Percentiles rank a stretch among this genome's conserved stretches.
Conservation (phyloP, 2,797 vertebrate genomes). For the Crocodylus rhombifer region DNA sequence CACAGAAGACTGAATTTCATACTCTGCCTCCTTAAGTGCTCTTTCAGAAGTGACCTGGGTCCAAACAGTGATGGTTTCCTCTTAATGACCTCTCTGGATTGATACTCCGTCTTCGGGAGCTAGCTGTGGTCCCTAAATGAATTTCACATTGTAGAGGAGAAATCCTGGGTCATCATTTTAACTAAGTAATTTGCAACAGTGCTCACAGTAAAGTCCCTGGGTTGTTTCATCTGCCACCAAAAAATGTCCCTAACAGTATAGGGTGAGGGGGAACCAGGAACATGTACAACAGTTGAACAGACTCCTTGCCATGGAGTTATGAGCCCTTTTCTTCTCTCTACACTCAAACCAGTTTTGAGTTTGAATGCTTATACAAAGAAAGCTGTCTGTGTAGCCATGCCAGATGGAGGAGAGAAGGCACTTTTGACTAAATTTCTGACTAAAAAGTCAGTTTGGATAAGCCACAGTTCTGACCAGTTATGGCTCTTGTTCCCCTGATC, state of each 20-base stretch:
- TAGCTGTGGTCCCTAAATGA: no score
- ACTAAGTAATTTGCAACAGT: not conserved
- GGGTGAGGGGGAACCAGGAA: not conserved
- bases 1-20: not conserved
- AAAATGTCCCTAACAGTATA: not conserved
- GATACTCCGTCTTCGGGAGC: no score
- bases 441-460: not conserved
- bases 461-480: not conserved
- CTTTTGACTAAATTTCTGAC: not conserved
- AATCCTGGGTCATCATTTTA: no score
- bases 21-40: no score
- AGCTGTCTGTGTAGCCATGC: no score
- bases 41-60: no score
- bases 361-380: no score
- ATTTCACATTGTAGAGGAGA: no score
- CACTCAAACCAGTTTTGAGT: not conserved
- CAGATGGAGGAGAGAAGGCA: no score
- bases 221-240: no score
- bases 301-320: not conserved
- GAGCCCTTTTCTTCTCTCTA: not conserved
- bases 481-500: fast-evolving
- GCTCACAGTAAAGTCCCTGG: not conserved
- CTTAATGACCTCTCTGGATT: no score
- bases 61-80: no score
- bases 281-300: not conserved